Base-by-base conservation (phyloP, 2,797 vertebrate species). In the Eulemur albifrons region DNA sequence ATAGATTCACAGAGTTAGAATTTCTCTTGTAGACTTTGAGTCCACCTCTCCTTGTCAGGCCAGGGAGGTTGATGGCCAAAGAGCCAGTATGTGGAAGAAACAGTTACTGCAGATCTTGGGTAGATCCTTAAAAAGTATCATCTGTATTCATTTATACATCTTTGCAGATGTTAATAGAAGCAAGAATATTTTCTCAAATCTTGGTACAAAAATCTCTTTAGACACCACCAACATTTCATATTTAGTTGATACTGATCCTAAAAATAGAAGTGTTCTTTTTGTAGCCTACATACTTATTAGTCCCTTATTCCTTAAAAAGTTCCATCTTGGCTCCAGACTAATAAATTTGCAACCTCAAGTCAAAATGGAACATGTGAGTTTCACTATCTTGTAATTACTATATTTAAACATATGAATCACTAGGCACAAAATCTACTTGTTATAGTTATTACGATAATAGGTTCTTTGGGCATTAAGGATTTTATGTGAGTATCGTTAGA, bases 361-460 rank as follows among this genome's bases (percentile, higher is more conserved):
- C 87, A 80, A 94, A 96, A 92, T 89, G 38, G n/a, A 93, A 91
- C n/a, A 86, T 96, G 61, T 70, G 20, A 86, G 27, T 87, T 95
- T 95, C 63, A 17, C 75, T 86, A 52, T 81, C n/a, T 38, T 63
- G 11, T 61, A 93, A 73, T 96, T 86, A 80, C 90, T 96, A 84
- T 32, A 83, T 88, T 94, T 94, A 32, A 96, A 96, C 94, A 67
- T 94, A 79, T 67, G 48, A 69, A 61, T 77, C 59, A 35, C 54
- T 81, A 81, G 84, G 76, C 48, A 84, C 59, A 93, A 92, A 87
- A 73, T 61, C 61, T 59, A 32, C 35, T 94, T 92, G 70, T 93
- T 93, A 57, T 85, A 87, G 88, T 96, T 94, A 82, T 67, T 86
- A 32, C 90, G 92, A 83, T 96, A 87, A 93, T 79, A 94, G 43